Base-by-base conservation (phyloP, 2,113 vertebrate species). In the Ammodytes marinus region DNA sequence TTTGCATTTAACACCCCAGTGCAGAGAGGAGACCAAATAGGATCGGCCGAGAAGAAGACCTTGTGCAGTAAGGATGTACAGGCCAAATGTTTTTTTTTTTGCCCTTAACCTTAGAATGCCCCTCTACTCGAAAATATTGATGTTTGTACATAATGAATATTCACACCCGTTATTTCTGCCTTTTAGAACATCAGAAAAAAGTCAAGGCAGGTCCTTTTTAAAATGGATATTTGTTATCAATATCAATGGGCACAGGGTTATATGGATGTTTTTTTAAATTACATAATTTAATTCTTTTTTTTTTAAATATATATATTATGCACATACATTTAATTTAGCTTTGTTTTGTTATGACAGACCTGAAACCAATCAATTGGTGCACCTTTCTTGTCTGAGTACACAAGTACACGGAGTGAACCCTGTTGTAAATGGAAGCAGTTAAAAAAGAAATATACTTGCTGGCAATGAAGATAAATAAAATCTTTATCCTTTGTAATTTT, bases 61-160 rank as follows among this genome's bases (percentile, higher is more conserved):
- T 27, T 27, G 17, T 52, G 40, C 78, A 80, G 65, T 74, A 66
- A 87, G 68, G 65, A 79, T 69, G 73, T 82, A 83, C 82, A 57
- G 83, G 74, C 81, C 79, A 68, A 27, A 54, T 71, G 59, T 61
- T 53, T 58, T 74, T 53, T 58, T 74, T 79, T 72, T 70, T 43
- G 83, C 89, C 88, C 88, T 90, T 74, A 79, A 89, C 64, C 10
- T 86, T 65, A 74, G 86, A 77, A 89, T 79, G 37, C 47, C 50
- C 86, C 84, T 92, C 88, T 92, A 88, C 94, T 94, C 86, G 89
- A 54, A 85, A 87, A 90, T 93, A 92, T 92, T 88, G 89, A 82
- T 75, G 60, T 89, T 87, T 95, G 91, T 93, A 94, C 80, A 93
- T 93, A 90, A 90, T 86, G 10, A 83, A 87, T 79, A 83, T 86